Base-by-base conservation (phyloP, 2,888 invertebrate species). In the Melipona beecheii region DNA sequence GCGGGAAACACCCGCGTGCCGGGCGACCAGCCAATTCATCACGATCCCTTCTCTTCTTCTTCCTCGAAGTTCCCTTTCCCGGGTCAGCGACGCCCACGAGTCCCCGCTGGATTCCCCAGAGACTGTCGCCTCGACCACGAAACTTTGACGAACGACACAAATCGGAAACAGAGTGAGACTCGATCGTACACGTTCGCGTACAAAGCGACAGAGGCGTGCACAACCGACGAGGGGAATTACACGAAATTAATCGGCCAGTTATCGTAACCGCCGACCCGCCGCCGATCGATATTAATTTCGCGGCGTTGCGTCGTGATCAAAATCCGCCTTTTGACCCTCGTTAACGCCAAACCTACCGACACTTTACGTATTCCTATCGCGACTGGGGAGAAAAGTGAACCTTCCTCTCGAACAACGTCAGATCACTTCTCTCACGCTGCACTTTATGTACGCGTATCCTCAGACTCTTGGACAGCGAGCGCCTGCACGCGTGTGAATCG, bases 1-100 rank as follows among this genome's bases (percentile, higher is more conserved):
- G 15, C n/a, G 19, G n/a, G 49, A 54, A 43, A 9, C 43, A 11
- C 56, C 58, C 65, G 15, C 56, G 31, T 66, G 65, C 65, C 24
- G 64, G 43, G 9, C 24, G 36, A 21, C 43, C 43, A 17, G n/a
- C 19, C 50, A 49, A 77, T 81, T 76, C 62, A 77, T 78, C 81
- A 65, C 74, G 70, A 74, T 74, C 74, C 58, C 36, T 72, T n/a
- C 27, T 27, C 27, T 27, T 69, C 13, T 17, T 70, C 62, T 74
- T 52, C 36, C 68, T n/a, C 27, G 70, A 43, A 31, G 19, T 64
- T 64, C 58, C 43, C 71, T 74, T 71, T 49, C 36, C 15, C 5
- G 17, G 43, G 2, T 54, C 50, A 4, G 36, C n/a, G 64, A 70
- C 65, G 68, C 11, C 68, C 52, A 52, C 36, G n/a, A 52, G 56